Evolutionary conservation across 2,113 vertebrate species (phyloP), one percentile per base, ranked within the genome.

Genomic region (Steatornis caripensis): DNA sequence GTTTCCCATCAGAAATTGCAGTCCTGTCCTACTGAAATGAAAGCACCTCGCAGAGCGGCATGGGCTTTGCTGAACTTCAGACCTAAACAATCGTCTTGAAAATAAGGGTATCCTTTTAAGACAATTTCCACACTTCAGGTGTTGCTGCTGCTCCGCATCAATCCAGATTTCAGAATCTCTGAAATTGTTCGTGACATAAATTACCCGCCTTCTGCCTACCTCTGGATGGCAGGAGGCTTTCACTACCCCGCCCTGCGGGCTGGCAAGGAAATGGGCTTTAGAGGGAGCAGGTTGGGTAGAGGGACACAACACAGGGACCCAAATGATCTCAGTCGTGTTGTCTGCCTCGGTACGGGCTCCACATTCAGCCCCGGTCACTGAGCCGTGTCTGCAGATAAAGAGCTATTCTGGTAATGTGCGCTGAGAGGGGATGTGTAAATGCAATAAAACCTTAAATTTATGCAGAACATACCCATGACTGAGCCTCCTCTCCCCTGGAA

Each of bases 391-490:
- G 83, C 61, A 95, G 96, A 92, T 97, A 90, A 94, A 90, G 95
- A 93, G 75, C 90, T 96, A 94, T 95, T 96, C 81, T 85, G 70
- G 84, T 93, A 45, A 49, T 93, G 58, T 49, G 75, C 3, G 6
- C 81, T 60, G 70, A 72, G 74, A 89, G 15, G 18, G 70, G 39
- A 79, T 0, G 15, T 93, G 81, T 84, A 79, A 85, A 51, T 74
- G 85, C 89, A 90, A 77, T 69, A 91, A 91, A 91, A 23, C 9
- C 53, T 64, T 78, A 37, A 9, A 57, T 91, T 71, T 72, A 69
- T 84, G 20, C 36, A n/a, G 11, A 34, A 3, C 36, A 23, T 87
- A 66, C 2, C 37, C 23, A 10, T 20, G 3, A 36, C 45, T 46
- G 61, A 64, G 29, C 29, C 24, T 55, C 8, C 55, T 34, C 24